A percentile compares a stretch with the other conserved stretches of the same genome.
Conservation (phyloP, 2,113 vertebrate species). For the Ciconia maguari region DNA sequence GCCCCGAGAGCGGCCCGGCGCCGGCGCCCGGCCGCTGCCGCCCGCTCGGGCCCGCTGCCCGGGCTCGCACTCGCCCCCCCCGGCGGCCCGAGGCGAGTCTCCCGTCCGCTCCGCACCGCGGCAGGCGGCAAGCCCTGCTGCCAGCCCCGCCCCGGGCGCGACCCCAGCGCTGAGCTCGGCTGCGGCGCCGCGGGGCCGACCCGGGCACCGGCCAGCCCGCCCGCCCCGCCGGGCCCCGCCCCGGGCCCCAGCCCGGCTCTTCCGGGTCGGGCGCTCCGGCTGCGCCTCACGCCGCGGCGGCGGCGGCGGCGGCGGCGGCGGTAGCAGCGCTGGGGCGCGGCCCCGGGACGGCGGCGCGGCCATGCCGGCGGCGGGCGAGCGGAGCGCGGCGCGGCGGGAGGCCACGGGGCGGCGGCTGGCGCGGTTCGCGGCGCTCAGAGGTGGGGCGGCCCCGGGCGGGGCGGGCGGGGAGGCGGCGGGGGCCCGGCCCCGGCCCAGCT, state of each 20-base stretch:
- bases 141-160: not conserved
- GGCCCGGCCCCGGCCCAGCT: too few species aligned
- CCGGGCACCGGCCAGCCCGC: too few species aligned
- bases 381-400: constrained; percentile 22
- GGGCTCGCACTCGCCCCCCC: not conserved
- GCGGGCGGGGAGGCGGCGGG: too few species aligned
- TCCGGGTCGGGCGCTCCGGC: not conserved
- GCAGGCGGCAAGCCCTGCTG: not conserved
- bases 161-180: not conserved
- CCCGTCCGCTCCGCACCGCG: not conserved
- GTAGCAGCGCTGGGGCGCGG: not conserved
- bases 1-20: not conserved
- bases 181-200: too few species aligned
- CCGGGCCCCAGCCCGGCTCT: not conserved
- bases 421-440: constrained; percentile 73
- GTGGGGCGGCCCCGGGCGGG: constrained; percentile 12
- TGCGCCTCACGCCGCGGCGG: too few species aligned
- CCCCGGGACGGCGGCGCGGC: not conserved
- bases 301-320: too few species aligned
- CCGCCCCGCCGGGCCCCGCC: not conserved
- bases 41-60: too few species aligned
- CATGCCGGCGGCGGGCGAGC: not conserved
- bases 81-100: not conserved
- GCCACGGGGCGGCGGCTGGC: constrained; percentile 74
- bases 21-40: too few species aligned